A percentile compares a stretch with the other conserved stretches of the same genome.
These are phyloP conservation scores for Lindbergichthys nudifrons DNA, from an alignment of 2,797 vertebrate species.

Conservation along the genomic window DNA sequence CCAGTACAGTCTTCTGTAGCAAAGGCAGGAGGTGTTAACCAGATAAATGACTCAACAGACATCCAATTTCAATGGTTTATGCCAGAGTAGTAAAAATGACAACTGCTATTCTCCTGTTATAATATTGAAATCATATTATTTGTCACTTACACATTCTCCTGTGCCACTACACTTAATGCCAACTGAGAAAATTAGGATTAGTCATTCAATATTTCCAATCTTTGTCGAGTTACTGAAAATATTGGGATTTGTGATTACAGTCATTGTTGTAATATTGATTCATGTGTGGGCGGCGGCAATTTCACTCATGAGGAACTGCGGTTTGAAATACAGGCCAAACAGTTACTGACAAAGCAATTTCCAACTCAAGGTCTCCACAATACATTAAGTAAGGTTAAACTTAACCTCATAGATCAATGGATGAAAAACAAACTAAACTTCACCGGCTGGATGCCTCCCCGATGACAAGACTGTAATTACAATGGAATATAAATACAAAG, in stretches of 20 bases:
- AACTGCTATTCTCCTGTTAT: constrained; percentile 49
- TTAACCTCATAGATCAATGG: constrained; percentile 53
- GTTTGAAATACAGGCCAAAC: constrained; percentile 68
- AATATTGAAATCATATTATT: constrained; percentile 52
- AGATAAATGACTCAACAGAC: constrained; percentile 70
- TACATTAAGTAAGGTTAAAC: constrained; percentile 61
- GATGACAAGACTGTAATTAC: constrained; percentile 66
- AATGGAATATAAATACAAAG: constrained; percentile 54
- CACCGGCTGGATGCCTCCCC: constrained; percentile 32
- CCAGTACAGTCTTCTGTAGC: constrained; percentile 28
- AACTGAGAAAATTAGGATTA: constrained; percentile 55
- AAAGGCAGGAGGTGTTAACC: constrained; percentile 58
- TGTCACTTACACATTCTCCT: constrained; percentile 33
- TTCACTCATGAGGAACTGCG: constrained; percentile 57
- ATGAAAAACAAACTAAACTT: constrained; percentile 51
- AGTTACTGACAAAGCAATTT: constrained; percentile 76
- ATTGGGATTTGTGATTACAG: constrained; percentile 66
- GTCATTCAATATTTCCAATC: constrained; percentile 59
- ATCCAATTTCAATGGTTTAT: constrained; percentile 76
- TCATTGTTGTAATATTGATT: constrained; percentile 66
- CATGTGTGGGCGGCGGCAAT: constrained; percentile 44
- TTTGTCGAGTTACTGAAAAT: constrained; percentile 49
- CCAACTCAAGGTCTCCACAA: constrained; percentile 70
- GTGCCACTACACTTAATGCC: constrained; percentile 44
- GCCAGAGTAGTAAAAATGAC: constrained; percentile 72